Evolutionary conservation across 2,797 vertebrate genomes (phyloP).

Genomic region (Accipiter superciliosus): DNA sequence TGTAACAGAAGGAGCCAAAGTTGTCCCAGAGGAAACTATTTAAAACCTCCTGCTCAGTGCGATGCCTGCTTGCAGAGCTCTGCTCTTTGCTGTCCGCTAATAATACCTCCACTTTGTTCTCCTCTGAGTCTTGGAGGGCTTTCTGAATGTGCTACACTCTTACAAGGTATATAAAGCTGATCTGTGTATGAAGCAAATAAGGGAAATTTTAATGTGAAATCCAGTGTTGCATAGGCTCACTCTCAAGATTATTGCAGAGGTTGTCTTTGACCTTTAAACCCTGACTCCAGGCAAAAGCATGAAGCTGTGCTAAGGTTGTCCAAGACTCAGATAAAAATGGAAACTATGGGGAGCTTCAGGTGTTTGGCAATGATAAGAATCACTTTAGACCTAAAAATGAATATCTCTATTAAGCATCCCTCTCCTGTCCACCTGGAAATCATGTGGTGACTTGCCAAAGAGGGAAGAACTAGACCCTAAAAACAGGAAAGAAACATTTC

Average conservation of each 20-base stretch:
- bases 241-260: background rate
- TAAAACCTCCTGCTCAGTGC: conserved; percentile 1
- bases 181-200: background rate
- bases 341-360: background rate
- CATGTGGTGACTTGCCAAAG: background rate
- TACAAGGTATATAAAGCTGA: background rate
- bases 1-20: conserved; percentile 62
- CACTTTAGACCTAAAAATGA: background rate
- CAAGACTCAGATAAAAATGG: background rate
- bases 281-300: background rate
- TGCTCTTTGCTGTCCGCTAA: background rate
- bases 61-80: background rate
- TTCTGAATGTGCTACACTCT: background rate
- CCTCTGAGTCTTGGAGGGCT: background rate
- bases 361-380: background rate
- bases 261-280: background rate
- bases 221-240: background rate
- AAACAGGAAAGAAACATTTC: background rate
- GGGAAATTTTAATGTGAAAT: background rate
- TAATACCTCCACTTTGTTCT: background rate
- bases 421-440: background rate
- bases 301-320: background rate
- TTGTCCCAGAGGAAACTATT: conserved; percentile 40
- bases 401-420: background rate
- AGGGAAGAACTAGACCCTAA: background rate